Percentiles rank a stretch among this genome's conserved stretches.
phyloP scores from a whole-genome alignment of 2,113 vertebrate species.

The Salvelinus alpinus region DNA sequence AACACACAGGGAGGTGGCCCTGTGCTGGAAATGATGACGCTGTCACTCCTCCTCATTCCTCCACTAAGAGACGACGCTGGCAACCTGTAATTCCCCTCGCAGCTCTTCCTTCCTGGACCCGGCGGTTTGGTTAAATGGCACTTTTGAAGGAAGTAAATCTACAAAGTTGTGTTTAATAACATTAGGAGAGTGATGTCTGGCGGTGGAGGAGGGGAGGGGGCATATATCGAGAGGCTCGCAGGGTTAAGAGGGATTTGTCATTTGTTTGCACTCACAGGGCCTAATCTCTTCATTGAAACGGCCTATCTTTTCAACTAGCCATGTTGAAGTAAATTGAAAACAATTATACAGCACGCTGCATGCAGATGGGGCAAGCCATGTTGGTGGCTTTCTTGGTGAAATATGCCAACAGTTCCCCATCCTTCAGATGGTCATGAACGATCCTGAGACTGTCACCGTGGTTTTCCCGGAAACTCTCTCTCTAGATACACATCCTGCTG shows the following conservation, averaged over 20 bases:
- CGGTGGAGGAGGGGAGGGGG: constrained; percentile 14
- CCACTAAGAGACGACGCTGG: constrained; percentile 85
- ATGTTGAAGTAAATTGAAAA: constrained; percentile 87
- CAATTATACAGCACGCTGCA: constrained; percentile 65
- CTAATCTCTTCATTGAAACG: constrained; percentile 94
- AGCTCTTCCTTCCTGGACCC: constrained; percentile 87
- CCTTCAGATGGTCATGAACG: background rate
- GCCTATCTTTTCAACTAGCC: constrained; percentile 85
- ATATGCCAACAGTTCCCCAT: constrained; percentile 59
- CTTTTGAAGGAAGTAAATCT: constrained; percentile 98
- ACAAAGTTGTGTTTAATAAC: constrained; percentile 98
- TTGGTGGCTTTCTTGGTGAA: constrained; percentile 66
- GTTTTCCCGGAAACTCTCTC: background rate
- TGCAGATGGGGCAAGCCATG: constrained; percentile 65
- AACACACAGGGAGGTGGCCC: constrained; percentile 98
- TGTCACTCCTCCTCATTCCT: constrained; percentile 98
- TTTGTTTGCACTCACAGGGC: constrained; percentile 89
- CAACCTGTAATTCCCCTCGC: constrained; percentile 96
- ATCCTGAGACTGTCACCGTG: background rate
- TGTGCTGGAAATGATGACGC: constrained; percentile 95
- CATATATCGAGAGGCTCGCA: constrained; percentile 73
- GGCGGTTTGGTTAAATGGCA: constrained; percentile 96
- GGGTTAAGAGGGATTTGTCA: constrained; percentile 98
- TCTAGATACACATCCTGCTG: constrained; percentile 30
- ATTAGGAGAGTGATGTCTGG: constrained; percentile 84